Evolutionary conservation across 2,888 invertebrate species (phyloP), one percentile per base, ranked within the genome.

Genomic region (Amphipoea lucens): DNA sequence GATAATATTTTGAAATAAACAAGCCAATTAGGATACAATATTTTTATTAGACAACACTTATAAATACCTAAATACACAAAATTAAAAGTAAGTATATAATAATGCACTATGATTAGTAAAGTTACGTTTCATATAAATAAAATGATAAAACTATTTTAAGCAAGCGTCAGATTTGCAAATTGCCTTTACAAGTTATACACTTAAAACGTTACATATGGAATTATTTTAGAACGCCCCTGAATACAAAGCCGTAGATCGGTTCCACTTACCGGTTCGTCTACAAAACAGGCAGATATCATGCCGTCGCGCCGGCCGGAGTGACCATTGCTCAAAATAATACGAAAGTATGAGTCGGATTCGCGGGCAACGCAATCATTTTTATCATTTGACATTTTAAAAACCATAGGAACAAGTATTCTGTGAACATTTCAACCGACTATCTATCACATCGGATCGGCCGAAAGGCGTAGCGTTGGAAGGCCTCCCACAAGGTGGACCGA

Each of bases 41-140:
- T 74, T 74, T 80, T 87, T 83, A 88, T 67, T 83, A 80, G 12
- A 83, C 78, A 88, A 73, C 57, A 68, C 78, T 83, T 87, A 88
- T 12, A 77, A 67, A 85, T 78, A 82, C 60, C 76, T 62, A 71
- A 45, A 23, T 42, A 76, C 11, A n/a, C 62, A 76, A 83, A 81
- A 73, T 70, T 79, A 73, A 54, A 66, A 36, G 20, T 68, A 57
- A 36, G 20, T 68, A 57, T 51, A 29, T 40, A 29, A 29, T 63
- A 42, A 63, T 4, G 29, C 40, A 67, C n/a, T 76, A 79, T 20
- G 23, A 63, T 78, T 82, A 78, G 42, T 57, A 79, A 68, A 68
- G n/a, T 42, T 45, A 65, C 12, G 20, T 51, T 54, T 66, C 9
- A 40, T 45, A 42, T 20, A 72, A 67, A 80, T 72, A 74, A 82